Percentiles rank a stretch among this genome's conserved stretches.
Conservation (phyloP, 2,888 invertebrate genomes). For the Nebria brevicollis region DNA sequence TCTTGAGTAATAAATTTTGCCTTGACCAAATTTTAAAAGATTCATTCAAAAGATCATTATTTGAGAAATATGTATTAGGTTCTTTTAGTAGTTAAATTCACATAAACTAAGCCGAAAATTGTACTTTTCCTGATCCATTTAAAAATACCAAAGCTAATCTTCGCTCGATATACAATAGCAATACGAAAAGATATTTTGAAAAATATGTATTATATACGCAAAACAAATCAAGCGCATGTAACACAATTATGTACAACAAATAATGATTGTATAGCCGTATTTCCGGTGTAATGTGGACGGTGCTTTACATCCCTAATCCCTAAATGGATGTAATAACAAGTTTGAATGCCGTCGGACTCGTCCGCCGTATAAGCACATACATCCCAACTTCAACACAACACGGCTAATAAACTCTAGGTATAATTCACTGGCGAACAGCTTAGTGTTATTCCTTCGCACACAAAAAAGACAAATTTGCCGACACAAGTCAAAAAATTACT, state of each 20-base stretch:
- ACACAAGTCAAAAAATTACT: neutral
- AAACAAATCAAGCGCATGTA: slow-evolving; percentile 11
- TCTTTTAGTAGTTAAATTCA: too few relatives aligned
- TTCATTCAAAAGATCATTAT: too few relatives aligned
- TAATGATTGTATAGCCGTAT: slow-evolving; percentile 3
- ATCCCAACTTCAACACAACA: neutral
- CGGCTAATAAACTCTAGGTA: neutral
- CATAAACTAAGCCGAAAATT: neutral
- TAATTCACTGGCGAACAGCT: neutral
- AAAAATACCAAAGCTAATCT: neutral
- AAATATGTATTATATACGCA: slow-evolving; percentile 5
- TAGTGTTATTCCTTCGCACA: neutral
- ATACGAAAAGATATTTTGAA: slow-evolving; percentile 2
- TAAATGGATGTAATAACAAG: slow-evolving; percentile 12
- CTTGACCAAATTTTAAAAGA: too few relatives aligned
- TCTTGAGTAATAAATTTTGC: too few relatives aligned
- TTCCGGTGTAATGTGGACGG: slow-evolving; percentile 5
- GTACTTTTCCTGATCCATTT: neutral
- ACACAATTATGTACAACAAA: slow-evolving; percentile 6
- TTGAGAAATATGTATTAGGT: too few relatives aligned
- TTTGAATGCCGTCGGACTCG: slow-evolving; percentile 1
- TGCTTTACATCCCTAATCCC: slow-evolving; percentile 7
- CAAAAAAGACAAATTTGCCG: neutral
- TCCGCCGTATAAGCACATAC: neutral
- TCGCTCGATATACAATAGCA: neutral